Conservation (phyloP, 2,797 vertebrate genomes). For the Threskiornis aethiopicus region DNA sequence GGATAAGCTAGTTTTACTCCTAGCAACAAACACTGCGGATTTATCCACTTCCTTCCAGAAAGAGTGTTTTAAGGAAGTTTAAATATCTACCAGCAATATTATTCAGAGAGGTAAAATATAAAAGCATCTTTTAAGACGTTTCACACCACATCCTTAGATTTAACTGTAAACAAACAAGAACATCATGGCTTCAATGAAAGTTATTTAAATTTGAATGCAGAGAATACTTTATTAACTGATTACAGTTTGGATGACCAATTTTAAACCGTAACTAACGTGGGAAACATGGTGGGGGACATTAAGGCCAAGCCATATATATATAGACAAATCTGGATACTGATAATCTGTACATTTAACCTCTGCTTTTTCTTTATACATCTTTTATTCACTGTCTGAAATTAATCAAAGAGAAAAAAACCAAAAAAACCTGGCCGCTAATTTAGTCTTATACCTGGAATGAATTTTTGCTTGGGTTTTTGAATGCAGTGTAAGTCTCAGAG, state of each 20-base stretch:
- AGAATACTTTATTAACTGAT: constrained; percentile 84
- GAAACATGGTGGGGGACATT: constrained; percentile 71
- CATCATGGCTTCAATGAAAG: constrained; percentile 31
- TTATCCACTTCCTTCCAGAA: background rate
- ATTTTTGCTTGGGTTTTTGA: constrained; percentile 2
- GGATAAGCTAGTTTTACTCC: background rate
- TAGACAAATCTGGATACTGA: constrained; percentile 70
- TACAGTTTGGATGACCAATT: constrained; percentile 74
- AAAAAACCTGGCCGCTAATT: constrained; percentile 26
- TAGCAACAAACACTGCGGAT: background rate
- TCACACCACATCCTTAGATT: background rate
- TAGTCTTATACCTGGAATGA: background rate
- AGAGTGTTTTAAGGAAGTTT: background rate
- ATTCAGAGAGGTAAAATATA: background rate
- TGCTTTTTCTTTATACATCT: constrained; percentile 70
- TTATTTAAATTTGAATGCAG: constrained; percentile 75
- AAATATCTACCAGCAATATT: background rate
- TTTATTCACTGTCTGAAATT: constrained; percentile 66
- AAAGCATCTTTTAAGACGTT: background rate
- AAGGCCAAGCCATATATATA: constrained; percentile 75
- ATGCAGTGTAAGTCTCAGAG: background rate
- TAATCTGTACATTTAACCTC: constrained; percentile 76
- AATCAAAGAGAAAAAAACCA: background rate
- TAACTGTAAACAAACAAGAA: background rate
- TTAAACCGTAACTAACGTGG: constrained; percentile 66